phyloP scores from a whole-genome alignment of 1,140 invertebrate genomes.

The Monochamus saltuarius region DNA sequence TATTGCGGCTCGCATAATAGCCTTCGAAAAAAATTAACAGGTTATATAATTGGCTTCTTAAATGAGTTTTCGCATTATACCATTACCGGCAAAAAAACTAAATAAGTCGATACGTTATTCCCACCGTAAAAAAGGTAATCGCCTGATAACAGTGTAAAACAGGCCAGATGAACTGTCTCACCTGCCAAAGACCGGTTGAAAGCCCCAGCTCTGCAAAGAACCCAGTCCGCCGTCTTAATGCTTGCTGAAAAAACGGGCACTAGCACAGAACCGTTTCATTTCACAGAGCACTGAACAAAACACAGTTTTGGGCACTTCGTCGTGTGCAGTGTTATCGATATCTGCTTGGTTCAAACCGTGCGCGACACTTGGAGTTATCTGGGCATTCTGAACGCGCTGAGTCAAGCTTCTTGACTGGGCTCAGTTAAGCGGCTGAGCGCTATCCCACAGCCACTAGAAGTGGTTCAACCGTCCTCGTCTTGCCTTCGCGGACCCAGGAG shows the following conservation, averaged over 20 bases:
- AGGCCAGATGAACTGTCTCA: constrained; percentile 24
- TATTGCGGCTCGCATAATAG: too few relatives aligned
- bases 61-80: too few relatives aligned
- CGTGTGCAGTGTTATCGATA: background rate
- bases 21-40: too few relatives aligned
- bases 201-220: background rate
- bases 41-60: too few relatives aligned
- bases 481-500: background rate
- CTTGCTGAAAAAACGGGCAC: background rate
- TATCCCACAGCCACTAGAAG: constrained; percentile 17
- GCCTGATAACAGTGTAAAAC: constrained; percentile 31
- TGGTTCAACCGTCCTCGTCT: constrained; percentile 1
- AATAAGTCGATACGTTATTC: background rate
- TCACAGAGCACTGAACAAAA: constrained; percentile 7
- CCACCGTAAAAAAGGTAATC: constrained; percentile 17
- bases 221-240: too few relatives aligned
- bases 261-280: constrained; percentile 10
- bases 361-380: background rate
- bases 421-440: constrained; percentile 6
- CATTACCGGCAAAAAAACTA: too few relatives aligned
- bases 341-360: constrained; percentile 5
- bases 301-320: too few relatives aligned
- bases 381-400: constrained; percentile 8
- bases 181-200: constrained; percentile 29
- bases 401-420: constrained; percentile 11